Conservation (phyloP, 2,113 vertebrate genomes). For the Pachyramphus minor region DNA sequence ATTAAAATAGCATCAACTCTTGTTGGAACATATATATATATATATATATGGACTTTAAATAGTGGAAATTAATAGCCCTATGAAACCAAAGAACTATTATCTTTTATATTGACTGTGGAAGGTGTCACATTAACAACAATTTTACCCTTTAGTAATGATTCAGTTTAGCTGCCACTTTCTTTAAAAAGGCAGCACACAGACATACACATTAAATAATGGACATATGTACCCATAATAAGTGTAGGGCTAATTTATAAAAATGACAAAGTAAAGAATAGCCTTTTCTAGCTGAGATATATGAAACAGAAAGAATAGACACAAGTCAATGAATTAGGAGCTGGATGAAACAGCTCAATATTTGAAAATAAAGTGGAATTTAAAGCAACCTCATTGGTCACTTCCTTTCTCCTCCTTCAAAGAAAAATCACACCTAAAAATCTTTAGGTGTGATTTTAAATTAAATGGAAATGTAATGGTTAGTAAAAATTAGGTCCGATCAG, state of each 20-base stretch:
- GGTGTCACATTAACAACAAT: not conserved
- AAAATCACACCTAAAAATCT: not conserved
- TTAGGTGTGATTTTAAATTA: not conserved
- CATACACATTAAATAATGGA: rapidly evolving
- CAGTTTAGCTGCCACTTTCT: not conserved
- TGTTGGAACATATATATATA: not conserved
- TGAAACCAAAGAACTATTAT: not conserved
- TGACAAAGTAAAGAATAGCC: not conserved
- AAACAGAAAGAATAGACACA: not conserved
- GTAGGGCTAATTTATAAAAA: not conserved
- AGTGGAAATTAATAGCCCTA: not conserved
- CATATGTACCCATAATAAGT: not conserved
- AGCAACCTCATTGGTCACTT: not conserved
- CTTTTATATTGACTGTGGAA: not conserved
- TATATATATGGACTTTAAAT: not conserved
- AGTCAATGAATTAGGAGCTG: not conserved
- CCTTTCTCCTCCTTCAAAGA: not conserved
- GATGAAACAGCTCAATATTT: not conserved
- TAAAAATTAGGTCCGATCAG: not conserved
- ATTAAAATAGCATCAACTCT: not conserved
- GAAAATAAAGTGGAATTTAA: not conserved
- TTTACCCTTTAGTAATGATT: not conserved
- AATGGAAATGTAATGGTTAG: not conserved
- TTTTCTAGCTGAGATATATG: not conserved
- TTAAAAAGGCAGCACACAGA: not conserved